These are phyloP conservation scores for Centropyge bicolor DNA, from an alignment of 2,797 vertebrate genomes.

Conservation along the genomic window DNA sequence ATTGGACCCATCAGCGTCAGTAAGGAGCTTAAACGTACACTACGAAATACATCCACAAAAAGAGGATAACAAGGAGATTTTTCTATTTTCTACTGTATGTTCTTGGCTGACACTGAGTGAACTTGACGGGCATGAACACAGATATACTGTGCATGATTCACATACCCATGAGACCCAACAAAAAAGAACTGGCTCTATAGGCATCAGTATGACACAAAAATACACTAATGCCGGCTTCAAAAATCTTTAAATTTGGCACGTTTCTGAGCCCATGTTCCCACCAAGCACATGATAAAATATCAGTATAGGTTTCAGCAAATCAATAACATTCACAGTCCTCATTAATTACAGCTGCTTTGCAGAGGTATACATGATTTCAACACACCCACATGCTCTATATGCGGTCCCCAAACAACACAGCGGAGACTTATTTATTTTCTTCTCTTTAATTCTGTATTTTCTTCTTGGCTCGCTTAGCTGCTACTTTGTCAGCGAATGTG, in stretches of 20 bases:
- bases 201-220: slow-evolving; percentile 11
- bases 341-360: slow-evolving; percentile 73
- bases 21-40: slow-evolving; percentile 8
- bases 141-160: slow-evolving; percentile 44
- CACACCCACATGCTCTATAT: slow-evolving; percentile 66
- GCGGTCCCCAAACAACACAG: slow-evolving; percentile 51
- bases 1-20: slow-evolving; percentile 2
- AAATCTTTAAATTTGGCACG: slow-evolving; percentile 5
- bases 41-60: slow-evolving; percentile 10
- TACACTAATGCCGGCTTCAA: slow-evolving; percentile 9
- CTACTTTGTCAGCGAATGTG: slow-evolving; percentile 85
- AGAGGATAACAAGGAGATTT: slow-evolving; percentile 19
- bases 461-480: slow-evolving; percentile 74
- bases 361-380: slow-evolving; percentile 55
- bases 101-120: slow-evolving; percentile 28
- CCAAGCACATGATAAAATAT: slow-evolving; percentile 32
- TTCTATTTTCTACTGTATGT: slow-evolving; percentile 19
- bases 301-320: slow-evolving; percentile 48
- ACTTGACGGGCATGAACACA: slow-evolving; percentile 24
- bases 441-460: slow-evolving; percentile 80
- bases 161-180: slow-evolving; percentile 32
- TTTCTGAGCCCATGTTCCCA: slow-evolving; percentile 5
- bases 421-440: slow-evolving; percentile 67
- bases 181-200: slow-evolving; percentile 13
- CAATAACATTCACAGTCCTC: slow-evolving; percentile 65